phyloP scores from a whole-genome alignment of 1,140 invertebrate species.

The Magallana angulata region DNA sequence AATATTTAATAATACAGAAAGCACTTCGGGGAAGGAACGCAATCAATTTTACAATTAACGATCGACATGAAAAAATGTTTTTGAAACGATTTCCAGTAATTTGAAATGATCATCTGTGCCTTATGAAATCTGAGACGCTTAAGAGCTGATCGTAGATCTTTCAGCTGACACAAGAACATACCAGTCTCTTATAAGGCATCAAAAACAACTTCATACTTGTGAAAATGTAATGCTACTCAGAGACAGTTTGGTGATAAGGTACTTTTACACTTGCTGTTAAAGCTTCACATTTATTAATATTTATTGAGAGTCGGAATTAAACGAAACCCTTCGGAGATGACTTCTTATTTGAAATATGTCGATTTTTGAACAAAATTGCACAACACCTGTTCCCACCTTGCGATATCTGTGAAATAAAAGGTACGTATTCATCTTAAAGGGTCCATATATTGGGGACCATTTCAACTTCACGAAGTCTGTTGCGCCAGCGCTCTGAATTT shows the following conservation, averaged over 20 bases:
- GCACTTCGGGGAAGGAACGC: conserved; percentile 19
- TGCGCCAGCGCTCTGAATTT: background rate
- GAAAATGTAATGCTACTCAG: conserved; percentile 16
- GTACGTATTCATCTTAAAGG: conserved; percentile 17
- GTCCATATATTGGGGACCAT: conserved; percentile 22
- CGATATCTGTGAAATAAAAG: background rate
- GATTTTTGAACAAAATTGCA: too few species aligned
- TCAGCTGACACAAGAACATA: background rate
- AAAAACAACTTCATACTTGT: conserved; percentile 12
- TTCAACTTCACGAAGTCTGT: conserved; percentile 30
- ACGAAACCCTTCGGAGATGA: background rate
- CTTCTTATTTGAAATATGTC: too few species aligned
- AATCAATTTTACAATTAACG: conserved; percentile 30
- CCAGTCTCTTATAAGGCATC: conserved; percentile 3
- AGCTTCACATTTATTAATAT: background rate
- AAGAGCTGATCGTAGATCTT: conserved; percentile 10
- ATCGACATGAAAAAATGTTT: conserved; percentile 13
- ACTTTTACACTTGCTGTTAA: background rate
- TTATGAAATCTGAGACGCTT: conserved; percentile 28
- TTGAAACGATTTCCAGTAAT: conserved; percentile 42
- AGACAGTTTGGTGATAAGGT: background rate
- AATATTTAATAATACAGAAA: conserved; percentile 57
- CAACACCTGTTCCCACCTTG: too few species aligned
- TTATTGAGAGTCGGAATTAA: background rate
- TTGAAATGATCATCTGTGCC: conserved; percentile 43